Base-by-base conservation (phyloP, 2,888 invertebrate species). In the Bellardia pandia region DNA sequence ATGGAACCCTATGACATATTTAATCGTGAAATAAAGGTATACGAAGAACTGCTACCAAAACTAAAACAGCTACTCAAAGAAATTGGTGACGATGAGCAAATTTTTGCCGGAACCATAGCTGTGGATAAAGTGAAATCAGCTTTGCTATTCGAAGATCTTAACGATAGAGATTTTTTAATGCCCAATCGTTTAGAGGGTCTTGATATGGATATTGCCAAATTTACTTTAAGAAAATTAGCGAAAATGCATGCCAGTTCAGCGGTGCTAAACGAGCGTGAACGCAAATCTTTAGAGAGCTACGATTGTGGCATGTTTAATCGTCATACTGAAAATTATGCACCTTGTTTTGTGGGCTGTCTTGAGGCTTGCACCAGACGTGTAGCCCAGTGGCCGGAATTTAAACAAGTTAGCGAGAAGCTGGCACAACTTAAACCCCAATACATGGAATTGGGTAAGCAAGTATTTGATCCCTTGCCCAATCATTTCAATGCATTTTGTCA, bases 191-290 rank as follows among this genome's bases (percentile, higher is more conserved):
- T 90, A 13, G 48, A 88, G 0, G 93, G 94, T 4, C 89, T 94
- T n/a, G 94, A 95, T 86, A 84, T 94, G 72, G 91, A 91, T 0
- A 94, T 94, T 60, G 89, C 94, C 0, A 92, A 91, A 84, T 30
- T 94, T 14, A 92, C 94, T 8, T 87, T 95, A 1, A 90, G 91
- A 1, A 92, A 94, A 3, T 81, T 95, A 88, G 95, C 95, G 6
- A 93, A 93, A 89, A 94, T 95, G 90, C 95, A 95, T 90, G 94
- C 94, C 1, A 92, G 94, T 1, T 94, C 94, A 2, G 93, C 94
- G 0, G 94, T 94, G 0, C 89, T 93, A 53, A 94, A 94, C 84
- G 91, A 93, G 14, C 93, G 92, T 0, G 91, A 93, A 81, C 48
- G 45, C 8, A 91, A 90, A 0, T 88, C 68, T 3, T 88, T 93